phyloP scores from a whole-genome alignment of 2,113 vertebrate genomes.

The Zootoca vivipara region DNA sequence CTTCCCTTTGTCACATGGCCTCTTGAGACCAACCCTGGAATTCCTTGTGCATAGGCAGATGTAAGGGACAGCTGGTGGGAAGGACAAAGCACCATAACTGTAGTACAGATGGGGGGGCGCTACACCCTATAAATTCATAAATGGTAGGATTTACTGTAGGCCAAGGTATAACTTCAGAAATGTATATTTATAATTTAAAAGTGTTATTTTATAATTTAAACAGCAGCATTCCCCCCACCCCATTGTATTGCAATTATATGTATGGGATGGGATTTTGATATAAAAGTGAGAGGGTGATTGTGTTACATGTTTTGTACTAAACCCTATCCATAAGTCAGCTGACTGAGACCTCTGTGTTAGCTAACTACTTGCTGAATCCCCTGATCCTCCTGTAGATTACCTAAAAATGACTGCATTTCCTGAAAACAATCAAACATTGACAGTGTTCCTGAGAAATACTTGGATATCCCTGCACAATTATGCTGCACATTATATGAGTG shows the following conservation, averaged over 20 bases:
- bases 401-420: neutral
- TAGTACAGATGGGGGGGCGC: no score
- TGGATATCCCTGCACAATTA: neutral
- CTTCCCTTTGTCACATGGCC: neutral
- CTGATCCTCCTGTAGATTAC: neutral
- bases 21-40: neutral
- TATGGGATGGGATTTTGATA: no score
- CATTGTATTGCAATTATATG: no score
- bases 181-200: no score
- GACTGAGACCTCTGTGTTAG: neutral
- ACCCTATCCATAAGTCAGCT: neutral
- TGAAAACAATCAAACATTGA: neutral
- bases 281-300: no score
- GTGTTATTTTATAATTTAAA: no score
- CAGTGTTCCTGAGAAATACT: neutral
- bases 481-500: neutral
- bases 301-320: neutral
- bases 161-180: no score
- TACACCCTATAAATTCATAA: no score
- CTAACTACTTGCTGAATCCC: neutral
- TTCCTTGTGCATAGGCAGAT: neutral
- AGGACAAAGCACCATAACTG: neutral
- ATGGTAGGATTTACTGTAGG: no score
- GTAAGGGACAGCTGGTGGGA: neutral
- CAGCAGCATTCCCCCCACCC: no score